Base-by-base conservation (phyloP, 2,888 invertebrate species). In the Lasioglossum malachurum region DNA sequence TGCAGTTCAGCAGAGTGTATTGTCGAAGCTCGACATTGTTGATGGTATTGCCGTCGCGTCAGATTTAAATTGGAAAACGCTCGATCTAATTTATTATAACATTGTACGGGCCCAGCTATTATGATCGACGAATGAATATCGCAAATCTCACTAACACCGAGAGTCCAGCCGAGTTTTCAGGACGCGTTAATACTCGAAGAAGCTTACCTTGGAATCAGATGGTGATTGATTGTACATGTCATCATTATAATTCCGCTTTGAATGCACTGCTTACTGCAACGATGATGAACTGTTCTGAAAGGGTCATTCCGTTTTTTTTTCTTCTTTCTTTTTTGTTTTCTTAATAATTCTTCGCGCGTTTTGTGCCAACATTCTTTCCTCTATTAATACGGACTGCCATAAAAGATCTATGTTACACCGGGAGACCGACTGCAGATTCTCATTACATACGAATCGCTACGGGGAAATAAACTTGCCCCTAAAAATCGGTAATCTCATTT, bases 261-360 rank as follows among this genome's bases (percentile, higher is more conserved):
- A 71, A 80, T 81, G 80, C 69, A 14, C 53, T 71, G 31, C 53
- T 44, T 79, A 35, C 19, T 71, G 41, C 41, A n/a, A 16, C n/a
- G 53, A 80, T 57, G 53, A 81, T 81, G 41, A 69, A 57, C n/a
- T 31, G 14, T 69, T 41, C 38, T 71, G 19, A 38, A 75, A 75
- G 53, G 23, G 53, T 53, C n/a, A 38, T 53, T 53, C 75, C 53
- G 53, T 57, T 46, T 4, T 57, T n/a, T 35, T 23, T 8, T 23
- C 14, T 60, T 27, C 27, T 60, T 60, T 14, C 14, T 60, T 4
- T 12, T 57, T n/a, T n/a, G n/a, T n/a, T 12, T 27, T 60, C 14
- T 60, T 60, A 23, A 60, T 60, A 60, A 60, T 60, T 27, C 60
- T 23, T 23, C 23, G 23, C 19, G 60, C 60, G 60, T 60, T 67